A percentile compares a stretch with the other conserved stretches of the same genome.
Evolutionary conservation across 2,113 vertebrate species (phyloP).

Genomic region (Beaufortia kweichowensis): DNA sequence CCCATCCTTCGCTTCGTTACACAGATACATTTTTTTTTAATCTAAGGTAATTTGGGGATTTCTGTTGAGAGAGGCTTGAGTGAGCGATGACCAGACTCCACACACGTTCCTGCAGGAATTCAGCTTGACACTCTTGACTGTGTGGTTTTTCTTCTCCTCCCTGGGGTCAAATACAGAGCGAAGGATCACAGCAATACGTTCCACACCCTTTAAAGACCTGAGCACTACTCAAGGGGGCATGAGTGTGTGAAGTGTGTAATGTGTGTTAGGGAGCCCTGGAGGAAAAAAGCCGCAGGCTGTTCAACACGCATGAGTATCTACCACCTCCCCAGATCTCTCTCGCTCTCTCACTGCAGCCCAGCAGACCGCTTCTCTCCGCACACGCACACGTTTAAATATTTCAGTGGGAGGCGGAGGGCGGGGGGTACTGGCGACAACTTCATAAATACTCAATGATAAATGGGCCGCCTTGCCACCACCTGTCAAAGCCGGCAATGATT

Average conservation of each 20-base stretch:
- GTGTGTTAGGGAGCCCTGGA: constrained; percentile 52
- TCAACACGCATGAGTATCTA: constrained; percentile 39
- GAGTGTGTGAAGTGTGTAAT: constrained; percentile 58
- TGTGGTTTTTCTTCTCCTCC: constrained; percentile 43
- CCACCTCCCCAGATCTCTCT: constrained; percentile 8
- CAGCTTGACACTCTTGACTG: constrained; percentile 38
- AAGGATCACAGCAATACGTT: constrained; percentile 35
- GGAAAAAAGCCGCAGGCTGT: constrained; percentile 55
- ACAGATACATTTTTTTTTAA: background rate
- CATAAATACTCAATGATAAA: constrained; percentile 78
- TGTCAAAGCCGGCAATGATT: constrained; percentile 74
- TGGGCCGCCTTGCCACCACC: constrained; percentile 63
- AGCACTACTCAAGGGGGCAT: constrained; percentile 38
- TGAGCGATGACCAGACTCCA: constrained; percentile 15
- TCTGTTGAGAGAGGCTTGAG: background rate
- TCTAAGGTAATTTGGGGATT: background rate
- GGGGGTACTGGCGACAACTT: constrained; percentile 65
- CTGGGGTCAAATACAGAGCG: constrained; percentile 51
- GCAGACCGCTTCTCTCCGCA: constrained; percentile 64
- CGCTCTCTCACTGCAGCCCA: constrained; percentile 41
- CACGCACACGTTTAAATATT: constrained; percentile 76
- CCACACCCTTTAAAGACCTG: constrained; percentile 44
- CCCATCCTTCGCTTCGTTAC: too few relatives aligned
- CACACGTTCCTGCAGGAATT: constrained; percentile 44
- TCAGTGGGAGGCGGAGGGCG: constrained; percentile 58